Evolutionary conservation across 2,113 vertebrate species (phyloP), one percentile per base, ranked within the genome.

Genomic region (Anolis carolinensis): DNA sequence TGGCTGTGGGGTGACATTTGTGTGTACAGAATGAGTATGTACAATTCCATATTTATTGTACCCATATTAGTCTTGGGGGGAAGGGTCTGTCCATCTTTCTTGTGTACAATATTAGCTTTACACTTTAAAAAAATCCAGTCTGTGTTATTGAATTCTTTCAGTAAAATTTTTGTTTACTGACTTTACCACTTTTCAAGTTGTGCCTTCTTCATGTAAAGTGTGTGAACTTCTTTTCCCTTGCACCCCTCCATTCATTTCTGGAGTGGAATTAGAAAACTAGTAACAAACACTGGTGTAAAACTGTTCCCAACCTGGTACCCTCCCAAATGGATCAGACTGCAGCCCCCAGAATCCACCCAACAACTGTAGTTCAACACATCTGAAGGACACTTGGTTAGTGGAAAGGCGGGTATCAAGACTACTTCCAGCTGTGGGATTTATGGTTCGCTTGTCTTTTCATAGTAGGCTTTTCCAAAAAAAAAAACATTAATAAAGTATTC

Each of bases 11-110:
- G 96, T 97, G 97, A 96, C 97, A 97, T 98, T 97, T 97, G 96
- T 97, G 97, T 98, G 98, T 98, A 98, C 98, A 99, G 98, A 98
- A 97, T 96, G 97, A 97, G 97, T 99, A 96, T 97, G 98, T 98
- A 97, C 97, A 96, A 97, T 94, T 98, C 94, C 96, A 95, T 97
- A 99, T 99, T 99, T 99, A 99, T 99, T 99, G 97, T 98, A 97
- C 97, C 96, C 98, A 97, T 97, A 95, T 97, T 98, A 98, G 97
- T 98, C 98, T 97, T 97, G 97, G 50, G 84, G 97, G 96, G 96
- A 97, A 97, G 96, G 95, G 96, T 98, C 97, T 97, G 96, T 97
- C 95, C 97, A 95, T 95, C 93, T 94, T 95, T 93, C 94, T 95
- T 97, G 97, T 98, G 97, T 97, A 97, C 97, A 97, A 97, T 95